Percentiles rank a stretch among this genome's conserved stretches.
phyloP scores from a whole-genome alignment of 2,888 invertebrate genomes.

The Geotrupes spiniger region DNA sequence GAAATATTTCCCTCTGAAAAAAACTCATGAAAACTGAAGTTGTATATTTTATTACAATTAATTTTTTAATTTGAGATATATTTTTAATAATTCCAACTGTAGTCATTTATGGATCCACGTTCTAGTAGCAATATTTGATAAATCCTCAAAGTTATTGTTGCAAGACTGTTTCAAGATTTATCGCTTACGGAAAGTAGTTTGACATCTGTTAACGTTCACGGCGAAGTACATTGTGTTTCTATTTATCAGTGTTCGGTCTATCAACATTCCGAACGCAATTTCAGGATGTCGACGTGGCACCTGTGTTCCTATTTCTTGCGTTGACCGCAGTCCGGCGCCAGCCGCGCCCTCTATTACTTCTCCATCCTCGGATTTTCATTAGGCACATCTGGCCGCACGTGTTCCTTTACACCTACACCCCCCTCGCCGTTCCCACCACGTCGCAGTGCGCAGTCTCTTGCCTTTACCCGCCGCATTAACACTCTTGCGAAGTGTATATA shows the following conservation, averaged over 20 bases:
- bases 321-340: constrained; percentile 38
- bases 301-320: constrained; percentile 35
- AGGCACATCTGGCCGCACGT: constrained; percentile 40
- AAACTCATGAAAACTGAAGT: too few relatives aligned
- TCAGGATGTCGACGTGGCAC: constrained; percentile 32
- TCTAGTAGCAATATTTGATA: too few relatives aligned
- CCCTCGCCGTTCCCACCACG: constrained; percentile 24
- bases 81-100: too few relatives aligned
- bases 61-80: too few relatives aligned
- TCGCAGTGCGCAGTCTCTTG: constrained; percentile 25
- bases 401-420: constrained; percentile 31
- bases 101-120: too few relatives aligned
- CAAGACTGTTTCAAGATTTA: too few relatives aligned
- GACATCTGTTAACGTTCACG: constrained; percentile 16
- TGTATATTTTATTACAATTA: too few relatives aligned
- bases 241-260: constrained; percentile 25
- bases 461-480: constrained; percentile 15
- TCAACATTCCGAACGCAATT: constrained; percentile 30
- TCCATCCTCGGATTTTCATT: constrained; percentile 40
- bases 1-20: too few relatives aligned
- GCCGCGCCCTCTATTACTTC: constrained; percentile 36
- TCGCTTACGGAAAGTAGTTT: neutral
- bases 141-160: too few relatives aligned
- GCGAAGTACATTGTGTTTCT: constrained; percentile 26
- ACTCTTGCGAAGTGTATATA: constrained; percentile 10